phyloP scores from a whole-genome alignment of 1,140 invertebrate species.

The Marisa cornuarietis region DNA sequence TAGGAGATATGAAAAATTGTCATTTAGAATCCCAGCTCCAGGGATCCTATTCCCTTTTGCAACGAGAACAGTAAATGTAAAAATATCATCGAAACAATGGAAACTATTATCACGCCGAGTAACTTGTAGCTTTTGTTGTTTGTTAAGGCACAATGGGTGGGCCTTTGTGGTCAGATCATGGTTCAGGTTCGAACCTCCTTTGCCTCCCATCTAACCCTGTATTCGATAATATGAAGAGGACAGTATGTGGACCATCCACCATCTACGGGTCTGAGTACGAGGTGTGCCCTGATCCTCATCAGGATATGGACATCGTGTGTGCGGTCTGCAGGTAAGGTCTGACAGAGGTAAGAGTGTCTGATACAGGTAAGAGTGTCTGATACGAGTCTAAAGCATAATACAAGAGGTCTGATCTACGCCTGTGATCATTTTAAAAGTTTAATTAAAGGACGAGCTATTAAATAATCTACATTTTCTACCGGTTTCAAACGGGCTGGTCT shows the following conservation, averaged over 20 bases:
- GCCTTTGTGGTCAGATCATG: neutral
- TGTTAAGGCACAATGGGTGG: neutral
- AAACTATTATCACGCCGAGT: neutral
- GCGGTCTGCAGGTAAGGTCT: neutral
- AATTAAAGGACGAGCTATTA: too few species aligned
- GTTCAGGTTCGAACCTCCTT: neutral
- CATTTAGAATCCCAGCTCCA: too few species aligned
- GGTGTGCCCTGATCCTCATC: neutral
- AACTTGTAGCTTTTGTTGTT: neutral
- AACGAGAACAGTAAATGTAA: too few species aligned
- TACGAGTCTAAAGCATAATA: too few species aligned
- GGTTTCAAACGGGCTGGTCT: too few species aligned
- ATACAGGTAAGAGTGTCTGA: neutral
- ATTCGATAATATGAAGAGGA: neutral
- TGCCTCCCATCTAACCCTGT: neutral
- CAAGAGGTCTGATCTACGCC: too few species aligned
- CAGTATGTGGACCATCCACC: neutral
- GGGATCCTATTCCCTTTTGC: too few species aligned
- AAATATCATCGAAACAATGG: too few species aligned
- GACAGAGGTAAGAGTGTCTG: neutral
- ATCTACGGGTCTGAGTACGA: neutral
- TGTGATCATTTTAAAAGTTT: too few species aligned
- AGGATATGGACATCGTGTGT: constrained; percentile 1
- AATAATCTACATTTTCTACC: too few species aligned
- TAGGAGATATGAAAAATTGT: too few species aligned